Evolutionary conservation across 2,113 vertebrate genomes (phyloP).

Genomic region (Chiloscyllium plagiosum): DNA sequence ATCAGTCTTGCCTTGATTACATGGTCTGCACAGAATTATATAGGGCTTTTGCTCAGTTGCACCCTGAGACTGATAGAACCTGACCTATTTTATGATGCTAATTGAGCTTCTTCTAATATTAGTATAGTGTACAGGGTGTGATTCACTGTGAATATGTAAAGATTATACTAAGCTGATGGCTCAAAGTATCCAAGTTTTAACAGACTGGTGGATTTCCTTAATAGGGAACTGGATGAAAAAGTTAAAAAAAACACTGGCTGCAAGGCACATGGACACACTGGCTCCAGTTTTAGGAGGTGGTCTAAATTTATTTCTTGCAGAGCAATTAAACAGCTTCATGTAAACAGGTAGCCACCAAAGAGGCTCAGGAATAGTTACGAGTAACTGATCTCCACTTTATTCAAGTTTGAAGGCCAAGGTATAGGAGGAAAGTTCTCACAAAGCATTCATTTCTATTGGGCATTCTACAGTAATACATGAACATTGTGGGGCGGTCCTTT

Average conservation of each 20-base stretch:
- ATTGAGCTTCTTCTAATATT: neutral
- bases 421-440: neutral
- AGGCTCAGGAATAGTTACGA: neutral
- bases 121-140: neutral
- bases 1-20: neutral
- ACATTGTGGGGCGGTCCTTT: neutral
- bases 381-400: neutral
- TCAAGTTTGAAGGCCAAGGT: neutral
- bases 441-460: neutral
- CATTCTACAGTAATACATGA: neutral
- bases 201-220: neutral
- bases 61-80: neutral
- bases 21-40: neutral
- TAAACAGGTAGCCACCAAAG: neutral
- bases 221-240: neutral
- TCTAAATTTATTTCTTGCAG: neutral
- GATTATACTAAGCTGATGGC: neutral
- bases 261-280: neutral
- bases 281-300: neutral
- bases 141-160: neutral
- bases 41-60: neutral
- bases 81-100: neutral
- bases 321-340: neutral
- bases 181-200: neutral
- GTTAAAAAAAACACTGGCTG: neutral